phyloP scores from a whole-genome alignment of 2,113 vertebrate species.

The Sisor rabdophorus region DNA sequence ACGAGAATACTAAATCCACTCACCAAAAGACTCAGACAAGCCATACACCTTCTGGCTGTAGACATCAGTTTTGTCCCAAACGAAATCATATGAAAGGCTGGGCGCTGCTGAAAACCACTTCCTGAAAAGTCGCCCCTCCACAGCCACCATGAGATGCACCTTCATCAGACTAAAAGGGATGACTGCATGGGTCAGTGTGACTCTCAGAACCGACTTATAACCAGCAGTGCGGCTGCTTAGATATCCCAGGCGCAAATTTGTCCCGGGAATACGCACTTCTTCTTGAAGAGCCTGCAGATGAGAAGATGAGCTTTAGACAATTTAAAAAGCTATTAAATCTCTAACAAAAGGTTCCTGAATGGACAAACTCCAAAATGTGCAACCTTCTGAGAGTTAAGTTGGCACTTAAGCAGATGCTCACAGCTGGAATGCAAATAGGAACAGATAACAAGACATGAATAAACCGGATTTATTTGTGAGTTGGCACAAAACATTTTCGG shows the following conservation, averaged over 20 bases:
- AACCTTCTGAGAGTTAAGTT: neutral
- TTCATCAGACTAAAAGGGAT: slow-evolving; percentile 99
- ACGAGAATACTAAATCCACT: slow-evolving; percentile 48
- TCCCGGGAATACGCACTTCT: slow-evolving; percentile 83
- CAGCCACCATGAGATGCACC: slow-evolving; percentile 95
- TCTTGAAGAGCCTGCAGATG: slow-evolving; percentile 84
- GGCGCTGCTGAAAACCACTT: slow-evolving; percentile 94
- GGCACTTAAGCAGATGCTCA: slow-evolving; percentile 17
- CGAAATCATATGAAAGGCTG: slow-evolving; percentile 87
- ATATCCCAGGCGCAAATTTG: slow-evolving; percentile 85
- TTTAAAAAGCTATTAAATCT: neutral
- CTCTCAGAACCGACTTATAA: slow-evolving; percentile 89
- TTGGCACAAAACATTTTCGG: neutral
- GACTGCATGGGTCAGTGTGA: slow-evolving; percentile 84
- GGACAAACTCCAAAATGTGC: neutral
- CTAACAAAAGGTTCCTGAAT: neutral
- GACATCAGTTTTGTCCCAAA: slow-evolving; percentile 97
- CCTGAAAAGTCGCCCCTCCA: slow-evolving; percentile 91
- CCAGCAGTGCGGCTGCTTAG: slow-evolving; percentile 91
- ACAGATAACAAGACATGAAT: slow-evolving; percentile 7
- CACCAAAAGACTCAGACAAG: slow-evolving; percentile 90
- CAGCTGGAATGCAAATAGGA: neutral
- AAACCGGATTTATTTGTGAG: neutral
- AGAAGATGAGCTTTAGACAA: neutral
- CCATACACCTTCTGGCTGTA: slow-evolving; percentile 98